Evolutionary conservation across 2,797 vertebrate species (phyloP), one percentile per base, ranked within the genome.

Genomic region (Artibeus lituratus): DNA sequence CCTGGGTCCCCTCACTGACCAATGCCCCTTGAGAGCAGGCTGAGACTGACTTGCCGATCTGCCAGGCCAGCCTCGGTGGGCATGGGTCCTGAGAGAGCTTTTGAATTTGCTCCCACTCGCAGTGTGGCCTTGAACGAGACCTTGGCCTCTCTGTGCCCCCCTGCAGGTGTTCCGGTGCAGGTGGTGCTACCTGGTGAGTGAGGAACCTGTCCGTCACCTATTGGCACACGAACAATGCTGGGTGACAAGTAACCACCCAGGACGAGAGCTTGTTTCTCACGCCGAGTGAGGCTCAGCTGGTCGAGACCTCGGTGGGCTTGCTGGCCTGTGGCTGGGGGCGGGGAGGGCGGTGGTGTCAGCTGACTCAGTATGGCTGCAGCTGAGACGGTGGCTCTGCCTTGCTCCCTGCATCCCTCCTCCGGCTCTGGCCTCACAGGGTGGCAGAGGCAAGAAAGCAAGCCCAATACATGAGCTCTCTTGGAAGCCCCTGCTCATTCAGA

Each of bases 401-500:
- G 32, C 73, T 53, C 42, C 44, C 11, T 0, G 8, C 11, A 3
- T 32, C 70, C 70, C 55, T 32, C 2, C 2, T 15, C 35, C 3
- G 22, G 24, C 9, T 10, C 57, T 26, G 24, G 24, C 57, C 57
- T 5, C 57, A 0, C 22, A 0, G 65, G 32, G 32, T 0, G 3
- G 72, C 26, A 18, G 76, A 32, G 19, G 24, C 57, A 19, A 3
- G 6, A 10, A 8, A 62, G 55, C 21, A 35, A 59, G 82, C 18
- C 0, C 1, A 2, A 9, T 0, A 7, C 4, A 2, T 0, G 4
- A 21, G 39, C 67, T 44, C 8, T 0, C 0, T 3, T 42, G 39
- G 37, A 18, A 5, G 3, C 7, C 29, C 0, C 67, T 18, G 14
- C 73, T 55, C 10, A 3, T 9, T 3, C 39, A 1, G 0, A 0